Base-by-base conservation (phyloP, 2,888 invertebrate genomes). In the Apamea monoglypha region DNA sequence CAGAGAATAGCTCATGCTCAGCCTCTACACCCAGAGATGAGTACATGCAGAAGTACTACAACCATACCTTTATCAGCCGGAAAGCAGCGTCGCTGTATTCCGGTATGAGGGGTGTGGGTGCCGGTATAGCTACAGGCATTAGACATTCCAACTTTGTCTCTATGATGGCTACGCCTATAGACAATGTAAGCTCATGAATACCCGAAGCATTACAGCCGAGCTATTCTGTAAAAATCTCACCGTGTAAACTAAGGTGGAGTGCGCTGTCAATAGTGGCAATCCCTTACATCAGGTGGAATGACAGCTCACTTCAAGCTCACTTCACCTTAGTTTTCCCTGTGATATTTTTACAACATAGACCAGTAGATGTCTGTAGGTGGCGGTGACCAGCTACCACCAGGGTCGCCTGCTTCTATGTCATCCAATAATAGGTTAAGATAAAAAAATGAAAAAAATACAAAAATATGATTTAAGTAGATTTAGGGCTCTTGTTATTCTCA, bases 391-490 rank as follows among this genome's bases (percentile, higher is more conserved):
- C 18, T 66, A 29, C 56, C 56, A 40, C 8, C 36, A 36, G 25
- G 40, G 44, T 18, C 21, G 1, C 36, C 63, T 40, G 47, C 14
- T 36, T 44, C 2, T 29, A 29, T 3, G 47, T 21, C 61, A 63
- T 68, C 5, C n/a, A 76, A 76, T 59, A 18, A 44, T 61, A 74
- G 18, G n/a, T 0, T 67, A 79, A n/a, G 53, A 67, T 50, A 67
- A 75, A 64, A 79, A 80, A 80, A 63, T 10, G 0, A 32, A 18
- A 61, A 80, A 81, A 81, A 47, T 8, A 14, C 50, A 70, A 81
- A 81, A 80, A 80, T 80, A 80, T 80, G 80, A 3, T 80, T 44
- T 80, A 80, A 80, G 79, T 71, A 71, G n/a, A 25, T 64, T 64
- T 36, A 64, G 64, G 36, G 18, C 8, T 63, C 61, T 63, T 29